Conservation (phyloP, 2,888 invertebrate species). For the Eupithecia insigniata region DNA sequence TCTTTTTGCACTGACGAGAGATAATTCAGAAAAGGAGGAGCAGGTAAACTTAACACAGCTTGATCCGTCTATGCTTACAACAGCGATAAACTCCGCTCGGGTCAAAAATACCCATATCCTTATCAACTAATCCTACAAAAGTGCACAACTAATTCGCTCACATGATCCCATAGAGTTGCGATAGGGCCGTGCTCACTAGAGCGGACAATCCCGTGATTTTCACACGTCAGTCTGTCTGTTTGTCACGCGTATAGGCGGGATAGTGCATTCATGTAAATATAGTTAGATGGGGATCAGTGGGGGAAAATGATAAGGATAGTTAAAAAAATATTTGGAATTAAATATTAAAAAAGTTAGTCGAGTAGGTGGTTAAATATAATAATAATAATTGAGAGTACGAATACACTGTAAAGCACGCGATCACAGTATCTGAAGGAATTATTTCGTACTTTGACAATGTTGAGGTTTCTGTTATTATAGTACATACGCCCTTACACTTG, state of each 20-base stretch:
- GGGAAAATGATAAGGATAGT: slow-evolving; percentile 10
- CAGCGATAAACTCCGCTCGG: background rate
- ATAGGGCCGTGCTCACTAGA: slow-evolving; percentile 42
- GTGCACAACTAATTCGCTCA: background rate
- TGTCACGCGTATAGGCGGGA: slow-evolving; percentile 46
- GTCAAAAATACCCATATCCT: background rate
- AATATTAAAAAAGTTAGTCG: background rate
- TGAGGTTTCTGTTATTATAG: no score
- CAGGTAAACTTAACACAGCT: background rate
- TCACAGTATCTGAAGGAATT: background rate
- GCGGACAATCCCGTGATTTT: slow-evolving; percentile 48
- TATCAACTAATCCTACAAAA: slow-evolving; percentile 8
- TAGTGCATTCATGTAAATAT: slow-evolving; percentile 20
- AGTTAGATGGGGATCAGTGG: slow-evolving; percentile 12
- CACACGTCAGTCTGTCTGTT: slow-evolving; percentile 47
- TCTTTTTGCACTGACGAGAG: no score
- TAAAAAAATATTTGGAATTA: background rate
- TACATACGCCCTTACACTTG: no score
- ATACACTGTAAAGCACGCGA: no score
- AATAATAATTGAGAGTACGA: background rate
- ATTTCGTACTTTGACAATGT: no score
- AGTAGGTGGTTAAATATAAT: background rate
- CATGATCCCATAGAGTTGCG: slow-evolving; percentile 21
- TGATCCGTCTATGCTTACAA: background rate
- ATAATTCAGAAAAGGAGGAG: background rate